A percentile compares a stretch with the other conserved stretches of the same genome.
Conservation (phyloP, 1,140 invertebrate genomes). For the Brachionus rotundiformis region DNA sequence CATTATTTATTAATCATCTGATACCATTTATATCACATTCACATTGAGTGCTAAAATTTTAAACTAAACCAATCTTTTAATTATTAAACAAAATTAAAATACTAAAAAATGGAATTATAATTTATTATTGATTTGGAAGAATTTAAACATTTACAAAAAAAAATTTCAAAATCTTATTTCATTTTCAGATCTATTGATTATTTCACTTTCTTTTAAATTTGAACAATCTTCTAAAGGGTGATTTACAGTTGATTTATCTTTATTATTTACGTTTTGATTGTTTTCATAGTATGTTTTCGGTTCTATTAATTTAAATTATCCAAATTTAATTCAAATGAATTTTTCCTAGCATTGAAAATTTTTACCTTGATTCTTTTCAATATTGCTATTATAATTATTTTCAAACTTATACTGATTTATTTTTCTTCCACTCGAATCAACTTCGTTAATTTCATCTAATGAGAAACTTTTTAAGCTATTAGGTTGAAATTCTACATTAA, state of each 20-base stretch:
- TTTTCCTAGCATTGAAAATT: no score
- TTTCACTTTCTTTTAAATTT: background rate
- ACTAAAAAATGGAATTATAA: background rate
- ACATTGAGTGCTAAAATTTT: no score
- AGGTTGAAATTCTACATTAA: slow-evolving; percentile 1
- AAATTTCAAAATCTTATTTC: background rate
- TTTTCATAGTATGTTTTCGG: no score
- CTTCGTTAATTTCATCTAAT: slow-evolving; percentile 31
- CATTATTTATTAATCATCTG: no score
- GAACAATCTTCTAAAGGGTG: background rate
- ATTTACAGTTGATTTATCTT: background rate
- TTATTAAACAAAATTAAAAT: background rate
- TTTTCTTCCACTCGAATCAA: background rate
- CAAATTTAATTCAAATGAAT: no score
- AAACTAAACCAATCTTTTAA: background rate
- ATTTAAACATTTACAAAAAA: no score
- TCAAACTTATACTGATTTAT: background rate
- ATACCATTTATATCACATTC: no score
- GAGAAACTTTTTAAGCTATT: slow-evolving; percentile 29
- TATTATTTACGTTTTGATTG: background rate
- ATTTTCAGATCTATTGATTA: background rate
- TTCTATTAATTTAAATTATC: no score
- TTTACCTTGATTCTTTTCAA: background rate
- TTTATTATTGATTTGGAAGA: background rate
- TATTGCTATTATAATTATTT: background rate